These are phyloP conservation scores for Aelia acuminata DNA, from an alignment of 2,888 invertebrate species.

Conservation along the genomic window DNA sequence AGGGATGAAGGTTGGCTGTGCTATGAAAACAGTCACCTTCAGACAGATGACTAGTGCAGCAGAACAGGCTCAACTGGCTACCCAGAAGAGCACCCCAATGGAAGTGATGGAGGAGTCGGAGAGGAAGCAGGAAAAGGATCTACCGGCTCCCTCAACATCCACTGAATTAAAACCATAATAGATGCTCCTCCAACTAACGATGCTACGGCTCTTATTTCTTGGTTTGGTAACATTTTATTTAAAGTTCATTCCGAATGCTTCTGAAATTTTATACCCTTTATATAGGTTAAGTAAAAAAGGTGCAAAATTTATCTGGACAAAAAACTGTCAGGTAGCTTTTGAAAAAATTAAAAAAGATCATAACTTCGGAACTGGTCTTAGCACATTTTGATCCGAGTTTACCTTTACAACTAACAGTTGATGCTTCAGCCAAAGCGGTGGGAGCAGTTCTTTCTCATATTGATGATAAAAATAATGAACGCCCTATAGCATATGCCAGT, in stretches of 20 bases:
- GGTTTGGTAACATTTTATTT: constrained; percentile 68
- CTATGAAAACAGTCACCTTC: too few relatives aligned
- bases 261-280: constrained; percentile 55
- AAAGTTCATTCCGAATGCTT: constrained; percentile 66
- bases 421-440: constrained; percentile 57
- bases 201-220: constrained; percentile 65
- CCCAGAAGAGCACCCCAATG: too few relatives aligned
- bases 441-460: constrained; percentile 16
- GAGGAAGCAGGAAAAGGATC: too few relatives aligned
- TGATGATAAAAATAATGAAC: background rate
- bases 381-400: constrained; percentile 55
- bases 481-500: background rate
- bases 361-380: constrained; percentile 53
- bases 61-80: too few relatives aligned
- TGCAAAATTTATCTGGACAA: constrained; percentile 21
- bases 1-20: too few relatives aligned
- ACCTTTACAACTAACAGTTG: constrained; percentile 55
- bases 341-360: constrained; percentile 48
- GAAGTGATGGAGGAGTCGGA: too few relatives aligned
- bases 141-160: too few relatives aligned
- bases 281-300: constrained; percentile 50
- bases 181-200: constrained; percentile 65
- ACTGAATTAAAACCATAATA: constrained; percentile 65
- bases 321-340: constrained; percentile 54
- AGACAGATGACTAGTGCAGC: too few relatives aligned